Percentiles rank a stretch among this genome's conserved stretches.
Conservation (phyloP, 2,797 vertebrate species). For the Enteromius fasciolatus region DNA sequence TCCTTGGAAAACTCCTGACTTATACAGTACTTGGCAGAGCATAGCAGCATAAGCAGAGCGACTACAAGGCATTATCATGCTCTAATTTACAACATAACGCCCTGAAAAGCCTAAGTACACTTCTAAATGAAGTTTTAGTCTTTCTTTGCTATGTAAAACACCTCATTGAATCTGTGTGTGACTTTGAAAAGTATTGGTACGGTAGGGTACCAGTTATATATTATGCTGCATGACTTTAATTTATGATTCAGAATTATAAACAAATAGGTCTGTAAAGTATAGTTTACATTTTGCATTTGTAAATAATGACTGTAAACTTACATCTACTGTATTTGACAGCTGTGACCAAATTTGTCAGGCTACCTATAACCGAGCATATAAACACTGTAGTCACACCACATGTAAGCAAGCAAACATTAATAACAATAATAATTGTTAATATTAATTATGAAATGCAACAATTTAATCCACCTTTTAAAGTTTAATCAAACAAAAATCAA, state of each 20-base stretch:
- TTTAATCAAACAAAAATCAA: neutral
- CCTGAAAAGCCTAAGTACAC: neutral
- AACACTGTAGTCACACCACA: neutral
- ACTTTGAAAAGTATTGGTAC: neutral
- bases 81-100: neutral
- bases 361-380: neutral
- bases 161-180: neutral
- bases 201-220: neutral
- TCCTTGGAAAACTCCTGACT: neutral
- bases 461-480: neutral
- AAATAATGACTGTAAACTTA: constrained; percentile 12
- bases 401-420: neutral
- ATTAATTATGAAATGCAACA: neutral
- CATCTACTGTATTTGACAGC: neutral
- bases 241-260: constrained; percentile 4
- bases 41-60: neutral
- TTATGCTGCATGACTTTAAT: neutral
- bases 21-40: neutral
- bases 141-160: neutral
- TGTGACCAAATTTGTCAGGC: constrained; percentile 4
- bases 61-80: neutral
- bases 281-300: constrained; percentile 1
- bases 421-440: neutral
- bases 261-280: neutral
- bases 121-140: neutral